These are phyloP conservation scores for Drosophila elegans DNA, from an alignment of 1,140 invertebrate genomes.

Conservation along the genomic window DNA sequence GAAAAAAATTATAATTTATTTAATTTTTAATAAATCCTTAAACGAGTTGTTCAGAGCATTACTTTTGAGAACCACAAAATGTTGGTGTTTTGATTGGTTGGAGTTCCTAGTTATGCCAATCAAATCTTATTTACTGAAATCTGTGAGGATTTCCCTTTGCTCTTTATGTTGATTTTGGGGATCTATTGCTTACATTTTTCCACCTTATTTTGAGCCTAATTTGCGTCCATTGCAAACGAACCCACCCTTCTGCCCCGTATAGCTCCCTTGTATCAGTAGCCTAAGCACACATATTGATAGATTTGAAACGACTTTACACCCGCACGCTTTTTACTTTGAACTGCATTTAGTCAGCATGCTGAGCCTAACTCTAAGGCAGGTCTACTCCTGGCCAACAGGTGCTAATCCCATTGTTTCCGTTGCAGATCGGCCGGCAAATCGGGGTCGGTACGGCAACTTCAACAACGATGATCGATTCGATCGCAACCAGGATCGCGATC, in stretches of 20 bases:
- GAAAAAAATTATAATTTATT: too few species aligned
- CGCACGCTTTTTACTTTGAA: slow-evolving; percentile 43
- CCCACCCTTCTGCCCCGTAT: background rate
- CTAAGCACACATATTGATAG: slow-evolving; percentile 26
- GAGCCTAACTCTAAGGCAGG: slow-evolving; percentile 32
- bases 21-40: too few species aligned
- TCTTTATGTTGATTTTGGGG: background rate
- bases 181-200: background rate
- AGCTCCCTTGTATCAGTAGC: slow-evolving; percentile 7
- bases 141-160: too few species aligned
- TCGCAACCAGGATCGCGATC: slow-evolving; percentile 75
- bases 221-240: background rate
- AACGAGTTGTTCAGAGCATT: too few species aligned
- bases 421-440: slow-evolving; percentile 78
- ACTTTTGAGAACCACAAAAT: too few species aligned
- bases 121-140: background rate
- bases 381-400: background rate
- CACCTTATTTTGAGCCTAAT: background rate
- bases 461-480: slow-evolving; percentile 81
- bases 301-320: slow-evolving; percentile 21
- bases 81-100: too few species aligned
- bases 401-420: slow-evolving; percentile 13
- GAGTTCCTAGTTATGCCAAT: background rate
- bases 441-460: slow-evolving; percentile 84
- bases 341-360: slow-evolving; percentile 46